Percentiles rank a stretch among this genome's conserved stretches.
Evolutionary conservation across 2,113 vertebrate species (phyloP).

Genomic region (Scopus umbretta): DNA sequence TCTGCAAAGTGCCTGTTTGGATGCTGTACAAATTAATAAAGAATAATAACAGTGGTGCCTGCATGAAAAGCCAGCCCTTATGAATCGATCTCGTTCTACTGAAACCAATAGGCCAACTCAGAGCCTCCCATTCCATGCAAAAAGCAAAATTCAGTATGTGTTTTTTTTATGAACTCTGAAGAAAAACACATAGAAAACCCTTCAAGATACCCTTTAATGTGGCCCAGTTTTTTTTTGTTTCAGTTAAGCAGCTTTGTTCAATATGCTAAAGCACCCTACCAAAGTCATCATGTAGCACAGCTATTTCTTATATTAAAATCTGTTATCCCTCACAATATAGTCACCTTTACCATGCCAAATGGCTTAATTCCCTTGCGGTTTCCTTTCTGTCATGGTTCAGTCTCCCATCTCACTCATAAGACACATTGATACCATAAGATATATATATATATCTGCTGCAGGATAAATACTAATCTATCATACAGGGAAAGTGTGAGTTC

Average conservation of each 20-base stretch:
- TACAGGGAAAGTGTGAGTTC: neutral
- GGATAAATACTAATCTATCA: constrained; percentile 24
- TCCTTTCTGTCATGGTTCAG: neutral
- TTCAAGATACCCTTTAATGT: neutral
- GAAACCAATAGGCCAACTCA: neutral
- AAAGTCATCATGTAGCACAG: neutral
- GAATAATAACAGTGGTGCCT: neutral
- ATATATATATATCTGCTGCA: neutral
- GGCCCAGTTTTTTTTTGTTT: neutral
- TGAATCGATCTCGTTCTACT: neutral
- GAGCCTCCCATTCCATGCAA: neutral
- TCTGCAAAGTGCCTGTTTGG: constrained; percentile 1
- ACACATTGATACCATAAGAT: neutral
- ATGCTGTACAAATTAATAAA: constrained; percentile 27
- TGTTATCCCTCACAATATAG: neutral
- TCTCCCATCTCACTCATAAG: neutral
- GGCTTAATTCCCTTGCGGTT: neutral
- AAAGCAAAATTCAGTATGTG: neutral
- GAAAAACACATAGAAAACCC: neutral
- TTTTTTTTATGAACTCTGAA: neutral
- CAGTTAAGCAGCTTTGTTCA: neutral
- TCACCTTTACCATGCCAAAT: neutral
- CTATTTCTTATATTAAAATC: neutral
- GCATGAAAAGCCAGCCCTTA: neutral
- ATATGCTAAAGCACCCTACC: neutral